phyloP scores from a whole-genome alignment of 1,140 invertebrate genomes.

The Orius insidiosus region DNA sequence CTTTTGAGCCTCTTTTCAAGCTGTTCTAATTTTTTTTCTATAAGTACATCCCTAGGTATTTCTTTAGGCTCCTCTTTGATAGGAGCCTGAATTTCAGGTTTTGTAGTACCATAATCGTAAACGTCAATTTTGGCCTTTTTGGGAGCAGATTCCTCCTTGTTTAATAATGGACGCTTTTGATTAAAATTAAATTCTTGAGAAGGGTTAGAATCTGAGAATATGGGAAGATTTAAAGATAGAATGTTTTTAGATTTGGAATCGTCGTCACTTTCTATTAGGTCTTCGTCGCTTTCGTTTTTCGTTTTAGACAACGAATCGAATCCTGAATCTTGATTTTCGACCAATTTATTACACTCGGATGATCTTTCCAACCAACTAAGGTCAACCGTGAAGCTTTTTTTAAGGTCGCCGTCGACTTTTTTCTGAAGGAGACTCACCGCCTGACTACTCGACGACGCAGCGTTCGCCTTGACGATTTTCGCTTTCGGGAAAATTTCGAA shows the following conservation, averaged over 20 bases:
- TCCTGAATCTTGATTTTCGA: too few relatives aligned
- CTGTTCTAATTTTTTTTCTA: constrained; percentile 24
- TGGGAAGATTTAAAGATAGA: too few relatives aligned
- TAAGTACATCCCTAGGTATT: too few relatives aligned
- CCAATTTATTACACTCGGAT: too few relatives aligned
- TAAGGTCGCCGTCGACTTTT: constrained; percentile 21
- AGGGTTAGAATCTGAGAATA: too few relatives aligned
- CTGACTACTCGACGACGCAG: constrained; percentile 21
- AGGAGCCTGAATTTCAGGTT: constrained; percentile 5
- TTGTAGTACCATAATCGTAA: constrained; percentile 8
- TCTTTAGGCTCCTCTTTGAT: constrained; percentile 22
- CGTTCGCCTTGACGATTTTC: constrained; percentile 20
- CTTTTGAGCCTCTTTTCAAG: constrained; percentile 45
- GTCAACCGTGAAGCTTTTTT: too few relatives aligned
- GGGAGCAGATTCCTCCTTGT: neutral
- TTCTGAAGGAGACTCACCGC: constrained; percentile 27
- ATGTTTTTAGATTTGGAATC: too few relatives aligned
- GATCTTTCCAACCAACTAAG: too few relatives aligned
- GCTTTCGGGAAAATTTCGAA: constrained; percentile 18
- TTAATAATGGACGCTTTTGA: neutral
- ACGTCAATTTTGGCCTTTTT: constrained; percentile 17
- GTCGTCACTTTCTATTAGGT: too few relatives aligned
- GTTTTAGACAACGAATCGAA: too few relatives aligned
- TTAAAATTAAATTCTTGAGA: neutral
- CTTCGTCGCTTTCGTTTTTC: too few relatives aligned